Evolutionary conservation across 2,797 vertebrate genomes (phyloP), one percentile per base, ranked within the genome.

Genomic region (Cyprinella venusta): DNA sequence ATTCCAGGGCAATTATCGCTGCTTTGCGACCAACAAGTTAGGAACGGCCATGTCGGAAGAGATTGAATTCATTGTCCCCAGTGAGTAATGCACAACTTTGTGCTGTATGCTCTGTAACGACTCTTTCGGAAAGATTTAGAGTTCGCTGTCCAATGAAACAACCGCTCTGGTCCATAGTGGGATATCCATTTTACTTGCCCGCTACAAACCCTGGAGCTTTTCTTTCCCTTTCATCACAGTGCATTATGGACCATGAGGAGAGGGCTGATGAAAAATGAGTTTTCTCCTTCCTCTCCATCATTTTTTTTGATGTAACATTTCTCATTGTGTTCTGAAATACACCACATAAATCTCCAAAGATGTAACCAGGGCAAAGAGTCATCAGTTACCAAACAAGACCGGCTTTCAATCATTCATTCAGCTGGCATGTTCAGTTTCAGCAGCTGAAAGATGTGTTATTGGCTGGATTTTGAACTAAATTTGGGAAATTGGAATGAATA

Each of bases 1-100:
- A 88, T 99, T 97, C 90, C 96, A 98, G 88, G 98, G 98, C 86
- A 95, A 85, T 88, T 99, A 98, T 80, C 96, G 95, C 82, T 99
- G 98, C 88, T 97, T 94, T 50, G 96, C 96, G 19, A 95, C 94
- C 76, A 99, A 99, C 65, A 89, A 90, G 63, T 91, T 98, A 82
- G 98, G 98, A 83, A 95, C 95, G 0, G 96, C 97, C 79, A 94
- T 98, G 93, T 99, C 98, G 7, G 93, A 96, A 84, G 97, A 99
- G 91, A 97, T 98, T 16, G 95, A 96, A 82, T 95, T 99, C 80
- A 93, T 97, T 86, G 96, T 98, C 90, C 97, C 98, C 91, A 93
- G 98, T 99, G 94, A 97, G 96, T 92, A 80, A 86, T 87, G 76
- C 87, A 56, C 52, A 82, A 84, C 26, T 84, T 50, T 80, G 21